Evolutionary conservation across 2,113 vertebrate genomes (phyloP), one percentile per base, ranked within the genome.

Genomic region (Epinephelus lanceolatus): DNA sequence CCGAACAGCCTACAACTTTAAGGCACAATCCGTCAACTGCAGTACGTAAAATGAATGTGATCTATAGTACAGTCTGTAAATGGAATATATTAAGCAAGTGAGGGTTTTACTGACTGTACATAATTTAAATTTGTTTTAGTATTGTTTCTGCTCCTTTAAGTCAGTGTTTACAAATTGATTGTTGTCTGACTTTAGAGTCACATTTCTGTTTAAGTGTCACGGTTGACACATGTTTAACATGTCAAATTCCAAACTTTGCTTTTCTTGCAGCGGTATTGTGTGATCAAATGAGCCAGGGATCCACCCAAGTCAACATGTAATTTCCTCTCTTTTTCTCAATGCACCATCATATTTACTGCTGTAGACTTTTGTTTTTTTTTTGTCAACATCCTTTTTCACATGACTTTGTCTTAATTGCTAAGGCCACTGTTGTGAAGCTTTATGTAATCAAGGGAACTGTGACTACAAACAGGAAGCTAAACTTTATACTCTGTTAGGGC

Each of bases 181-280:
- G 30, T 30, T 30, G 4, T 30, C 17, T 3, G 21, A 13, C 37
- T 49, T 33, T 1, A 25, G 19, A 52, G 18, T 55, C n/a, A 21
- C 25, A 66, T 72, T 45, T 27, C 1, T 69, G 4, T 68, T 81
- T 2, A 47, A 33, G 27, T 37, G 49, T n/a, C 53, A 23, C 15
- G 19, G 15, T 55, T 45, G 42, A 27, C 27, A 27, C 3, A 27
- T 27, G 13, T 76, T 55, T 8, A 63, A 66, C n/a, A 18, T 62
- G 33, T 74, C 19, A 59, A 8, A 27, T 8, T 62, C 9, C 42
- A 51, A 33, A 57, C 7, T 67, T 45, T 33, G 55, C 40, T 40
- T 63, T 47, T 55, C 71, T 83, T 86, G 9, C 90, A 96, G 95
- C 12, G 3, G 0, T 8, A 1, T 89, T 95, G 23, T 95, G 89